These are phyloP conservation scores for Parus major DNA, from an alignment of 2,113 vertebrate genomes.

Conservation along the genomic window DNA sequence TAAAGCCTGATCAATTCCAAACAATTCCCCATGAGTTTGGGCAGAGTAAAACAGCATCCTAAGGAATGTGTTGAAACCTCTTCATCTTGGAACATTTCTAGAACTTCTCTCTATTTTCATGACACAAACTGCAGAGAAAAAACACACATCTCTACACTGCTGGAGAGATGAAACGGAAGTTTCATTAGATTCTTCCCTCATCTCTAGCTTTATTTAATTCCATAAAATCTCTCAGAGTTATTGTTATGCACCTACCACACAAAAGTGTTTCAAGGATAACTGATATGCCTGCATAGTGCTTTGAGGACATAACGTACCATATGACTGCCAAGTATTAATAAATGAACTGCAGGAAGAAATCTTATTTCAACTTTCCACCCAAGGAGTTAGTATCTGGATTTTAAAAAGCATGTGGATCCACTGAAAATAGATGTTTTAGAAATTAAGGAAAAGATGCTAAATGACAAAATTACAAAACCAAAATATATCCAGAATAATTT, in stretches of 20 bases:
- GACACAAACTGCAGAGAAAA: neutral
- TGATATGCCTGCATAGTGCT: neutral
- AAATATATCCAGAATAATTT: neutral
- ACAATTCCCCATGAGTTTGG: neutral
- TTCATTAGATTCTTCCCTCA: neutral
- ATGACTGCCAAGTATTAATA: neutral
- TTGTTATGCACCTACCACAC: neutral
- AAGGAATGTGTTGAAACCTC: neutral
- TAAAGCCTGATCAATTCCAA: neutral
- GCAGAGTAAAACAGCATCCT: neutral
- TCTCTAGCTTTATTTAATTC: neutral
- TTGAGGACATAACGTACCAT: neutral
- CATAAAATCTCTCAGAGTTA: conserved; percentile 4
- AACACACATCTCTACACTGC: neutral
- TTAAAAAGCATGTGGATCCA: neutral
- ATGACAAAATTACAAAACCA: neutral
- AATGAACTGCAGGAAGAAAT: neutral
- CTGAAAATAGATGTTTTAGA: neutral
- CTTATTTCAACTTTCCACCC: neutral
- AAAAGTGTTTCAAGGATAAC: neutral
- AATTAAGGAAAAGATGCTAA: neutral
- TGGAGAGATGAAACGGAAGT: neutral
- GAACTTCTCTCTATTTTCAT: neutral
- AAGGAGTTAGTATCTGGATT: neutral
- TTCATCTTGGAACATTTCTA: neutral